Base-by-base conservation (phyloP, 92 coral and sea anemone genomes). In the Muricea muricata region DNA sequence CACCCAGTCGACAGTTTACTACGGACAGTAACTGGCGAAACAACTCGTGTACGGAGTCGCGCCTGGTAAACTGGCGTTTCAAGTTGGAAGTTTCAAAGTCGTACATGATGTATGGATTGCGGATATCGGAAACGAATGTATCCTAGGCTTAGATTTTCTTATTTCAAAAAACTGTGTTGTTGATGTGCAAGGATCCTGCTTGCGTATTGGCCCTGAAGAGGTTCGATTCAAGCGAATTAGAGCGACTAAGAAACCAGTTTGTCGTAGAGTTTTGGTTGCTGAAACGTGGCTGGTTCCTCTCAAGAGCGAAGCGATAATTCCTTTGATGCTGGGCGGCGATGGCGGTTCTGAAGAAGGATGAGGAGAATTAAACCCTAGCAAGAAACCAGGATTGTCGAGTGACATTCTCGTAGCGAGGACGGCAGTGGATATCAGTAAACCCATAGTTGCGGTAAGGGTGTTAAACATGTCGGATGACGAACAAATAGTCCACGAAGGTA, bases 391-490 rank as follows among this genome's bases (percentile, higher is more conserved):
- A 72, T 72, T 72, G 46, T 21, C 78, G 14, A 41, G 67, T 37
- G 69, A 81, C 29, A 35, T 81, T 10, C 86, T 81, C 57, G 86
- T 81, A 39, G 87, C 87, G 31, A 84, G 77, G 46, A 48, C 82
- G 70, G 69, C 73, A 41, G 87, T 84, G 23, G 68, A 52, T 66
- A 71, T 83, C 21, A 71, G 79, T 31, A 68, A 68, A 10, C 45
- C 75, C 18, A 32, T 13, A 32, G 7, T 68, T 28, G 75, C 75
- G 1, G 78, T 72, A 17, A 72, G 78, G 41, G 78, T 72, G 28
- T 40, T 72, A n/a, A 72, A 72, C 57, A 72, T 72, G 57, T 72
- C 78, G 78, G 78, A 72, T 72, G 78, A 72, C 17, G 78, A 72
- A 48, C 54, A 33, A 72, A 28, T 72, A 72, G 57, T 72, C 33